These are phyloP conservation scores for Melanargia galathea DNA, from an alignment of 2,888 invertebrate genomes.

Conservation along the genomic window DNA sequence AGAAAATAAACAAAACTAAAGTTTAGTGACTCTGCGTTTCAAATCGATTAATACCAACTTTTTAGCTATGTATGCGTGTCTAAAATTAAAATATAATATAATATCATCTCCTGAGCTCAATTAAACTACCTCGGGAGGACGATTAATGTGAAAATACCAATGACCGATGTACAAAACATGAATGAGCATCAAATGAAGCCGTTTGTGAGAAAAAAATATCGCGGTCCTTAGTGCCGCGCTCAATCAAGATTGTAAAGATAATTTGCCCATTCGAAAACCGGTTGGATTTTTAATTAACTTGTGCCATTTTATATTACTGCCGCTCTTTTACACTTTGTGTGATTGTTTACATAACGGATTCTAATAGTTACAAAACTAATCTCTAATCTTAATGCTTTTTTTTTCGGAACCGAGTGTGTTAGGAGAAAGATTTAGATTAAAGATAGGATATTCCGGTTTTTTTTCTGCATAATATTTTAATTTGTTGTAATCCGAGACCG, in stretches of 20 bases:
- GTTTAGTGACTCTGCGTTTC: too few relatives aligned
- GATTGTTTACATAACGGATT: conserved; percentile 15
- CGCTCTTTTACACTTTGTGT: conserved; percentile 6
- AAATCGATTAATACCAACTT: too few relatives aligned
- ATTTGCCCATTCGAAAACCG: conserved; percentile 7
- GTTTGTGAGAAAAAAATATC: conserved; percentile 1
- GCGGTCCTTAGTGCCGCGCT: background rate
- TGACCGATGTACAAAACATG: background rate
- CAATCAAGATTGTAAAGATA: background rate
- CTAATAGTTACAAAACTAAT: conserved; percentile 11
- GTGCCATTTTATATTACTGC: background rate
- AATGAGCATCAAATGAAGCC: background rate
- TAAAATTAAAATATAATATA: too few relatives aligned
- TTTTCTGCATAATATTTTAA: conserved; percentile 6
- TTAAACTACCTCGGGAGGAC: background rate
- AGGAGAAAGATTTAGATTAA: conserved; percentile 3
- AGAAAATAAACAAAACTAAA: too few relatives aligned
- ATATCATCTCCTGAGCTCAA: too few relatives aligned
- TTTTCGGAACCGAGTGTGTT: background rate
- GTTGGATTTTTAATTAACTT: conserved; percentile 9
- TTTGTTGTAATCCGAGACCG: background rate
- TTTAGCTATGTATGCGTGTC: too few relatives aligned
- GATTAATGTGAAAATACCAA: background rate
- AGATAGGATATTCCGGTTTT: background rate
- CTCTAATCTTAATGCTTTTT: conserved; percentile 8